These are phyloP conservation scores for Haliclona indistincta DNA, from an alignment of 37 sponge, comb jelly and placozoan genomes.

Conservation along the genomic window DNA sequence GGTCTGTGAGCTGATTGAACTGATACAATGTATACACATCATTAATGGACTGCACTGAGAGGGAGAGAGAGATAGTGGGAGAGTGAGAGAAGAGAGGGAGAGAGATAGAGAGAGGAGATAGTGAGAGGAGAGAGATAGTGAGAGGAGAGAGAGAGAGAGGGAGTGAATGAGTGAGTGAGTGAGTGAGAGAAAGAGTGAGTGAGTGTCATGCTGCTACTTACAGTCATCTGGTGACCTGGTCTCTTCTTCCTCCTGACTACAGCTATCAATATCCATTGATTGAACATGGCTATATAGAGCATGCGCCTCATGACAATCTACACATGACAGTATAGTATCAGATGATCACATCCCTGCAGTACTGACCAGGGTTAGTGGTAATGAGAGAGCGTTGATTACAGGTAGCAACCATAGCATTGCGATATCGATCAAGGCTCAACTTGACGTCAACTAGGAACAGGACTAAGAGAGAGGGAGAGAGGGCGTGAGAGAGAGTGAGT, in stretches of 20 bases:
- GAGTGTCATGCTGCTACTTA: background rate
- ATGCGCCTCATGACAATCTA: constrained; percentile 81
- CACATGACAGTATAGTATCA: background rate
- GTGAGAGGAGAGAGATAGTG: no score
- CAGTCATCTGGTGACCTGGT: background rate
- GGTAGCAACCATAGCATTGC: constrained; percentile 58
- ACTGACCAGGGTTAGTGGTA: constrained; percentile 84
- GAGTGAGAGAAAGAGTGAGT: background rate
- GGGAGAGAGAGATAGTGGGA: background rate
- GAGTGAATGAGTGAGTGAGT: background rate
- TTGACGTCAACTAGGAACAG: constrained; percentile 79
- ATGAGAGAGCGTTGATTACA: constrained; percentile 75
- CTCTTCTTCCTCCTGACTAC: background rate
- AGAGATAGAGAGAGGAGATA: no score
- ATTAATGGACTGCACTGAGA: constrained; percentile 33
- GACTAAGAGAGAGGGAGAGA: constrained; percentile 43
- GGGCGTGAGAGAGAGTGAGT: no score
- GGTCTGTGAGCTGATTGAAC: constrained; percentile 13
- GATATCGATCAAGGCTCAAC: constrained; percentile 61
- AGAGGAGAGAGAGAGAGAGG: background rate
- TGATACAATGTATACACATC: constrained; percentile 37
- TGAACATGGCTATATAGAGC: constrained; percentile 79
- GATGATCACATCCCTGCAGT: background rate
- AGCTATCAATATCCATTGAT: constrained; percentile 17
- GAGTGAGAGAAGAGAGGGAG: no score